Base-by-base conservation (phyloP, 1,140 invertebrate genomes). In the Aphidius ervi region DNA sequence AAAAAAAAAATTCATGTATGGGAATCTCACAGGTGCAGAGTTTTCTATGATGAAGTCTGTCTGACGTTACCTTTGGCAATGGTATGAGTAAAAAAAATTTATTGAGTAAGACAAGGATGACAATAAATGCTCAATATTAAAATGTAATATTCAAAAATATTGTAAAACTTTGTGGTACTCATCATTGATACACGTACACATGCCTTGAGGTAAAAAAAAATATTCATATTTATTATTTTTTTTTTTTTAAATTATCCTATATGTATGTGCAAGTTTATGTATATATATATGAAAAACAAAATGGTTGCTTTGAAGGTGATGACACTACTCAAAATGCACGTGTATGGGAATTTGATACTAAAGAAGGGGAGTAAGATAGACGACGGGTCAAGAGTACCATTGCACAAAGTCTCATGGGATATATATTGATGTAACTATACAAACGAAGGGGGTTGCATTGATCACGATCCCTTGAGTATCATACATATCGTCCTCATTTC, bases 1-100 rank as follows among this genome's bases (percentile, higher is more conserved):
- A 23, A 61, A 58, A 58, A 61, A 49, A 58, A 58, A 61, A 49
- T 31, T 31, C 23, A 31, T 72, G 69, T 76, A 77, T 79, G 76
- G 72, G 76, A 79, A 78, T 77, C 75, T 74, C 76, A 75, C 77
- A 78, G 76, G 77, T 77, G 76, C 63, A 74, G 64, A 68, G 55
- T 73, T 75, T 74, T 76, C 69, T 70, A 71, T 70, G 67, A 67
- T 67, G 42, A 58, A 66, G 23, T 46, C 41, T 46, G 37, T 47
- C 48, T 52, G 16, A 20, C 49, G 10, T 41, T 20, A 42, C 46
- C 58, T 8, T 50, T 43, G 5, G n/a, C 58, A 39, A 39, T 39
- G 53, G 41, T 56, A 47, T 58, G 58, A 48, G 46, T 49, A 50
- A 56, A 46, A n/a, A 39, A 37, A 56, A 56, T 57, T 8, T 62